Evolutionary conservation across 2,113 vertebrate species (phyloP), one percentile per base, ranked within the genome.

Genomic region (Poeciliopsis prolifica): DNA sequence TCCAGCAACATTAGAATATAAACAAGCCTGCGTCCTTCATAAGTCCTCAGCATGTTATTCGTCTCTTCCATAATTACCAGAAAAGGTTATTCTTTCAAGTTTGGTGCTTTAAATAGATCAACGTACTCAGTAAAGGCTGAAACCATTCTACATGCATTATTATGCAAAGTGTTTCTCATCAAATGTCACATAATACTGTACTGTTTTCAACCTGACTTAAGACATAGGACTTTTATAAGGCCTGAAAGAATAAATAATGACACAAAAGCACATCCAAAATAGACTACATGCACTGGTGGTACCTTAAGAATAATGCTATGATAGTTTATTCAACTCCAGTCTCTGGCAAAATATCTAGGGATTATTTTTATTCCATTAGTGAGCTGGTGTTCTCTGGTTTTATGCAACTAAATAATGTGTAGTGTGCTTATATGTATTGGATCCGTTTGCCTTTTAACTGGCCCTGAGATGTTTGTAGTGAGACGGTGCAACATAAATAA

Each of bases 21-120:
- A 79, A 81, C 63, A 72, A 58, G 66, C 61, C 68, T 17, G 44
- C 68, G 82, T 64, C 80, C 69, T 85, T 83, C 70, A 78, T 37
- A 72, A 86, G 72, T 72, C 78, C 68, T 71, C 65, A 10, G 75
- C 73, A 72, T 24, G n/a, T 68, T 74, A 29, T 83, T 70, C 74
- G 28, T 74, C 72, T 19, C 2, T 88, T 86, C 86, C 67, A 80
- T 78, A 75, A 61, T 78, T 72, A 62, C 67, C 61, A 82, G 80
- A 51, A 81, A 83, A 91, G 83, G 75, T 89, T 85, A 87, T 86
- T 77, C 37, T 61, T 66, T 91, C 44, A 68, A 85, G 80, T 79
- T 83, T 70, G 77, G 72, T 84, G 79, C 83, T 86, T 90, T 81
- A 87, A 78, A 85, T 77, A 79, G 72, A 77, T 81, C 86, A 88